These are phyloP conservation scores for Saccostrea glomerata DNA, from an alignment of 1,140 invertebrate species.

Conservation along the genomic window DNA sequence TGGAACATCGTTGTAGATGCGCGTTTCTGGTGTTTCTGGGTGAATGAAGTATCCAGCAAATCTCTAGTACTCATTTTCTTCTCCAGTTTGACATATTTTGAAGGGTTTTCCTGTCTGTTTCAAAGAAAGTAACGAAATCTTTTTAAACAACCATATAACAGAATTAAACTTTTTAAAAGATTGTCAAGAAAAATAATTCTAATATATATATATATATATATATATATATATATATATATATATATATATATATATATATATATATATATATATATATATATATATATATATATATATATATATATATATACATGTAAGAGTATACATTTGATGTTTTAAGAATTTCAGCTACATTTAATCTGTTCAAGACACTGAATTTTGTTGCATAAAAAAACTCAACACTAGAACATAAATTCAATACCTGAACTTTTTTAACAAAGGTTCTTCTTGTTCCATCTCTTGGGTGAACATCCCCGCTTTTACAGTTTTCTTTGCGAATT, in stretches of 20 bases:
- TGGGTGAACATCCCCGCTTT: not conserved
- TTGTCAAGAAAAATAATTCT: not conserved
- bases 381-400: not conserved
- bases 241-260: no score
- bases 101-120: not conserved
- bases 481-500: not conserved
- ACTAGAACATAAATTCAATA: not conserved
- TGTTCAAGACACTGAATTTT: slow-evolving; percentile 1
- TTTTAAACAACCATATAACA: not conserved
- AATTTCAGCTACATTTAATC: not conserved
- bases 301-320: not conserved
- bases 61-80: not conserved
- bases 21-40: not conserved
- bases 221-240: no score
- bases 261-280: no score
- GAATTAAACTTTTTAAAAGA: not conserved
- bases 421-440: not conserved
- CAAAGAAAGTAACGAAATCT: not conserved
- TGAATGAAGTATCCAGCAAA: not conserved
- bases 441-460: not conserved
- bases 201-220: no score
- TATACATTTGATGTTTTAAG: not conserved
- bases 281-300: no score
- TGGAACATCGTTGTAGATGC: not conserved
- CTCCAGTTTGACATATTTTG: not conserved